A percentile compares a stretch with the other conserved stretches of the same genome.
Conservation (phyloP, 2,797 vertebrate species). For the Atherinosoma microstoma region DNA sequence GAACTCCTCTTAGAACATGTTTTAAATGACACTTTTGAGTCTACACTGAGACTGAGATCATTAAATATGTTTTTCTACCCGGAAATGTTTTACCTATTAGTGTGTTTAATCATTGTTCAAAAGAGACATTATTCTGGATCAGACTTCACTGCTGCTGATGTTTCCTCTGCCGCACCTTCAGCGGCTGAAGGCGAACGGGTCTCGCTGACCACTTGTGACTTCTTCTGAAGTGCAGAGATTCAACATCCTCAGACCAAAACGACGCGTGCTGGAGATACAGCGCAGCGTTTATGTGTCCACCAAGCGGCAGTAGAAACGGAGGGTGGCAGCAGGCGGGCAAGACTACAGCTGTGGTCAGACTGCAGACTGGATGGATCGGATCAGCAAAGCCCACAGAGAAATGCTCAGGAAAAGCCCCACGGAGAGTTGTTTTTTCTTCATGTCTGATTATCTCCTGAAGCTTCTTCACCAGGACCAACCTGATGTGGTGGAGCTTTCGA, state of each 20-base stretch:
- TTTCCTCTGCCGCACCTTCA: constrained; percentile 32
- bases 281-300: neutral
- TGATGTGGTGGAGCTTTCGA: constrained; percentile 55
- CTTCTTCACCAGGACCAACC: constrained; percentile 60
- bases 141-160: constrained; percentile 36
- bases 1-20: neutral
- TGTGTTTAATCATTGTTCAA: no score
- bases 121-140: neutral
- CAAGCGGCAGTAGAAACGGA: constrained; percentile 46
- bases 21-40: neutral
- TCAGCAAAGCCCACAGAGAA: constrained; percentile 6
- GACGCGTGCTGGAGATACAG: constrained; percentile 7
- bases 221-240: constrained; percentile 9
- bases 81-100: no score
- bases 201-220: constrained; percentile 33
- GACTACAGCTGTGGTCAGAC: constrained; percentile 38
- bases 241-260: neutral
- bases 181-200: constrained; percentile 47
- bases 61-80: neutral
- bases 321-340: constrained; percentile 40
- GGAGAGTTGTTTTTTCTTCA: neutral
- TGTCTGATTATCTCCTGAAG: constrained; percentile 46
- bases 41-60: neutral
- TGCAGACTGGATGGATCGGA: constrained; percentile 18
- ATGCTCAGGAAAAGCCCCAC: neutral